Conservation (phyloP, 1,140 invertebrate species). For the Temnothorax nylanderi region DNA sequence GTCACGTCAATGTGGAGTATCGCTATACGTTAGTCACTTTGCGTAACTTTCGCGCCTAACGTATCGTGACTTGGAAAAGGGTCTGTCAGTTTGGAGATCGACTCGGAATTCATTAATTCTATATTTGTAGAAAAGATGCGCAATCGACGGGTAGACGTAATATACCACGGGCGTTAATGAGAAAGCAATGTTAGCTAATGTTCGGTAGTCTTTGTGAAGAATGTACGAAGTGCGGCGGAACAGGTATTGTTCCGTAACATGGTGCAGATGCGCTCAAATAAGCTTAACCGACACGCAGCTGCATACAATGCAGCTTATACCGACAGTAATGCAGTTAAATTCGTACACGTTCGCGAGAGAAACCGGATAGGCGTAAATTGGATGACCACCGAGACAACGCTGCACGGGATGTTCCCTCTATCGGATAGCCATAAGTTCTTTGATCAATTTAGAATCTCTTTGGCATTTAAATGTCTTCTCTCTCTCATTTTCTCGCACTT, state of each 20-base stretch:
- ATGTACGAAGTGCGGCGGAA: not conserved
- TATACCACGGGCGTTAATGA: not conserved
- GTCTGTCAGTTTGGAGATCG: not conserved
- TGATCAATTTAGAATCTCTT: not conserved
- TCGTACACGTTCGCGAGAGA: slow-evolving; percentile 48
- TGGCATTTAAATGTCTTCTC: too few species aligned
- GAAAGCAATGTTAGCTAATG: not conserved
- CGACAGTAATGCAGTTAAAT: slow-evolving; percentile 42
- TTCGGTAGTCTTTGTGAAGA: not conserved
- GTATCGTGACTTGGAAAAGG: not conserved
- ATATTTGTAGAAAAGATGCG: not conserved
- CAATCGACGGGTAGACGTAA: not conserved
- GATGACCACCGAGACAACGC: slow-evolving; percentile 22
- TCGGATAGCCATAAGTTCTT: not conserved
- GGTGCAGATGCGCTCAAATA: slow-evolving; percentile 33
- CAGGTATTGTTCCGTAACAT: slow-evolving; percentile 4
- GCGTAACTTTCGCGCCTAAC: not conserved
- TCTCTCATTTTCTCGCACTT: not conserved
- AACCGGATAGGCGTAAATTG: slow-evolving; percentile 48
- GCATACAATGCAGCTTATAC: slow-evolving; percentile 40
- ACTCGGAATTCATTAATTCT: not conserved
- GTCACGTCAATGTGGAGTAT: not conserved
- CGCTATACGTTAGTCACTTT: not conserved
- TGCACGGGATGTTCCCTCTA: not conserved
- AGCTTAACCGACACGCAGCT: slow-evolving; percentile 46